Base-by-base conservation (phyloP, 1,140 invertebrate species). In the Drosophila trapezifrons region DNA sequence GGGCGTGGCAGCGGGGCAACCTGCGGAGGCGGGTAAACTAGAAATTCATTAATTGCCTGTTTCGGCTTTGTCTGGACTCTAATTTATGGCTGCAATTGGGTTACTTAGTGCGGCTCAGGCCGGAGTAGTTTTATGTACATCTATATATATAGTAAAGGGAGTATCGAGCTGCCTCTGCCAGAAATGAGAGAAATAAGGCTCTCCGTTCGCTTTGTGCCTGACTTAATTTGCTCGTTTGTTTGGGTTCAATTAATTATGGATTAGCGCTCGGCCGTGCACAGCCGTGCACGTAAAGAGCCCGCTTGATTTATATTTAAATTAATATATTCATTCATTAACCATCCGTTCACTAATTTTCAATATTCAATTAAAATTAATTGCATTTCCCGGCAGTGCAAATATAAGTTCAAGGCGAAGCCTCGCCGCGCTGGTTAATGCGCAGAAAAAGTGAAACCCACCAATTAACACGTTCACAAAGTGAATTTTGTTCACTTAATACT, bases 41-140 rank as follows among this genome's bases (percentile, higher is more conserved):
- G 65, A 71, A 72, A 72, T 72, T 72, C 69, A 72, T 72, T 72
- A 72, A 72, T 72, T 72, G 69, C 69, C 65, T 72, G 69, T 72
- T 71, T 58, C 43, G 69, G 69, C 69, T 72, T 72, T 72, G 69
- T 72, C 66, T 71, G 69, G 69, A 42, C 43, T 72, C 51, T 71
- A 72, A 72, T 72, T 72, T 72, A 72, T 72, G 65, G 69, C 69
- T 72, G 69, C 66, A 71, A 71, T 72, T 72, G 69, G 69, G 69
- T 72, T 72, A 72, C 69, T 72, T 72, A 72, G 27, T 71, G 43
- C 20, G 45, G 46, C 62, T 66, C 65, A 35, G 29, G 3, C 10
- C 27, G 13, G 17, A 70, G 52, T 69, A 71, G 67, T 70, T 67
- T 51, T 12, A 45, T 55, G 29, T 27, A 66, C 27, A 43, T 20